These are phyloP conservation scores for Orthonyx spaldingii DNA, from an alignment of 2,113 vertebrate genomes.

Conservation along the genomic window DNA sequence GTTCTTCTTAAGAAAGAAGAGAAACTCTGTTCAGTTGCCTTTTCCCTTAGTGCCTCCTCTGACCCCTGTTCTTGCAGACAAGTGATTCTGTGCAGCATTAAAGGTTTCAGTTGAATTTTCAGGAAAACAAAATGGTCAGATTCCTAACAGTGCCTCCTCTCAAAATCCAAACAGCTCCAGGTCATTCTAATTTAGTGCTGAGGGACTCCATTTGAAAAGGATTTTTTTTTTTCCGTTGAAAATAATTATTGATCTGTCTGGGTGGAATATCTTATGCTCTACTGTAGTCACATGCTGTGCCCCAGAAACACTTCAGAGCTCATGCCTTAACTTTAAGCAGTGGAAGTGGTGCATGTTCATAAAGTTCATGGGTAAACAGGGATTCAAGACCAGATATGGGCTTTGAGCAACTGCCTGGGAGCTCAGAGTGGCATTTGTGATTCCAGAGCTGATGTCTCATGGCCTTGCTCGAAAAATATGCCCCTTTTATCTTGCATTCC, in stretches of 20 bases:
- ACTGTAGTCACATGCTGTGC: neutral
- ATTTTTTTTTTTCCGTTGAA: neutral
- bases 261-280: neutral
- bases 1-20: neutral
- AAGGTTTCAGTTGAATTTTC: neutral
- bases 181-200: neutral
- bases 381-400: neutral
- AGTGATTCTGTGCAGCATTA: neutral
- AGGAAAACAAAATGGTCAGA: neutral
- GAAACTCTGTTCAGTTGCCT: neutral
- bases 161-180: neutral
- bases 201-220: neutral
- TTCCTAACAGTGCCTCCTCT: neutral
- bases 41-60: neutral
- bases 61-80: neutral
- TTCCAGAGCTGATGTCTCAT: neutral
- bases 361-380: neutral
- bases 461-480: rapidly evolving
- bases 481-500: neutral
- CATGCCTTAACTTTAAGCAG: neutral
- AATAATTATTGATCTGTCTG: neutral
- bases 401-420: neutral
- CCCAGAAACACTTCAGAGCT: neutral
- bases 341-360: neutral
- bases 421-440: neutral